Conservation (phyloP, 1,140 invertebrate species). For the Drosophila watanabei region DNA sequence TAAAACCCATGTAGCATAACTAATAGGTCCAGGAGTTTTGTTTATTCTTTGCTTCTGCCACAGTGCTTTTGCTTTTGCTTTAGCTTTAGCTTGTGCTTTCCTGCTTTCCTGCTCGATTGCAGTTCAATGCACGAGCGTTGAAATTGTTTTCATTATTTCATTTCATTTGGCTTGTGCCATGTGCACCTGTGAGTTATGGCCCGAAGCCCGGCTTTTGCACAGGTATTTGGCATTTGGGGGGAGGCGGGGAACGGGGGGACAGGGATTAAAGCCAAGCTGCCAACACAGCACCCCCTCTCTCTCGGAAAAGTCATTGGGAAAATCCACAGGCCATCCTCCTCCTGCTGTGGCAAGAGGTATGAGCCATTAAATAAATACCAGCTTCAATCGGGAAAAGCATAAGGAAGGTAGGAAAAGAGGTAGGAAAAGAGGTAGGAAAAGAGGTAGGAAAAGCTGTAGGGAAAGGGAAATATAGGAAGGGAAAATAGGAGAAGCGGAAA, state of each 20-base stretch:
- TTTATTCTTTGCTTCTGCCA: conserved; percentile 32
- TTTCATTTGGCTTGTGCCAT: conserved; percentile 71
- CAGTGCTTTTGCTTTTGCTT: not conserved
- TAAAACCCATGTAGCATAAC: conserved; percentile 74
- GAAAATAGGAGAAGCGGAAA: conserved; percentile 9
- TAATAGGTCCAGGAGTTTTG: conserved; percentile 68
- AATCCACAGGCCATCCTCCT: not conserved
- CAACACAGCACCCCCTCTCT: conserved; percentile 5
- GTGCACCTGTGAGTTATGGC: conserved; percentile 77
- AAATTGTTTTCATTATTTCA: conserved; percentile 83
- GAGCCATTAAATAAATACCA: conserved; percentile 73
- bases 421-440: not conserved
- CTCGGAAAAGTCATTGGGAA: conserved; percentile 8
- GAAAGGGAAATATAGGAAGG: not conserved
- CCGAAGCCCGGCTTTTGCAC: conserved; percentile 16
- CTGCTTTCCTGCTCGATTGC: conserved; percentile 48
- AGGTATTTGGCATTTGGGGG: not conserved
- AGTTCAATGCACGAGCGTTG: conserved; percentile 74
- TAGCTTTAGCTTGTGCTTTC: not conserved
- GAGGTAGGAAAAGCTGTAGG: conserved; percentile 2
- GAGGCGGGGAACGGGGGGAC: not conserved
- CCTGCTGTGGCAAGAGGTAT: conserved; percentile 55
- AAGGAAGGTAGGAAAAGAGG: conserved; percentile 1
- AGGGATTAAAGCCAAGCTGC: conserved; percentile 36
- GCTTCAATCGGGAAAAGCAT: conserved; percentile 34